Evolutionary conservation across 1,140 invertebrate species (phyloP).

Genomic region (Acromyrmex heyeri): DNA sequence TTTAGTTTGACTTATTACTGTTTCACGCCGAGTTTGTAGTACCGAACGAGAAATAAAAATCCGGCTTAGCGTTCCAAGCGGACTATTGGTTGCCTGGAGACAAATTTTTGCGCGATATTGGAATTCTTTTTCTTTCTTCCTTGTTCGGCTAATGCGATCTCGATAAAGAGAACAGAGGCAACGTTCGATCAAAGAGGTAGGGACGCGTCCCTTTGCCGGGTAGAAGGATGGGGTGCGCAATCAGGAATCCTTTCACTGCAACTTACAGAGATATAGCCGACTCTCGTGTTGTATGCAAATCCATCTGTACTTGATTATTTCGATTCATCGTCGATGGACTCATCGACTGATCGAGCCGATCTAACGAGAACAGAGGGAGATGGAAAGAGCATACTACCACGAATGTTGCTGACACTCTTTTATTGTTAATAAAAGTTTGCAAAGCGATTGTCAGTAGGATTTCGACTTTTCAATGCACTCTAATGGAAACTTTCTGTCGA

Average conservation of each 20-base stretch:
- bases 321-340: slow-evolving; percentile 67
- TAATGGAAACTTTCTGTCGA: background rate
- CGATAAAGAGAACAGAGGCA: slow-evolving; percentile 56
- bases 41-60: slow-evolving; percentile 51
- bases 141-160: slow-evolving; percentile 57
- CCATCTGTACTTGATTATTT: slow-evolving; percentile 74
- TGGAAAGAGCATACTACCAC: background rate
- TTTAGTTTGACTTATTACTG: slow-evolving; percentile 63
- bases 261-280: slow-evolving; percentile 69
- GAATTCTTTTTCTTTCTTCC: slow-evolving; percentile 57
- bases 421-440: slow-evolving; percentile 43
- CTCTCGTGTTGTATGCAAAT: slow-evolving; percentile 79
- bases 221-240: slow-evolving; percentile 71
- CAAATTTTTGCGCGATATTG: slow-evolving; percentile 65
- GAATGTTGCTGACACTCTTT: slow-evolving; percentile 6
- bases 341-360: slow-evolving; percentile 54
- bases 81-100: slow-evolving; percentile 46
- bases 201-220: slow-evolving; percentile 49
- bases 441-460: slow-evolving; percentile 14
- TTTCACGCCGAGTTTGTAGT: slow-evolving; percentile 51
- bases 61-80: slow-evolving; percentile 54
- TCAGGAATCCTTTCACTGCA: slow-evolving; percentile 79
- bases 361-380: slow-evolving; percentile 4
- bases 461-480: background rate
- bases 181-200: slow-evolving; percentile 65